Percentiles rank a stretch among this genome's conserved stretches.
Conservation (phyloP, 2,113 vertebrate genomes). For the Passer montanus region DNA sequence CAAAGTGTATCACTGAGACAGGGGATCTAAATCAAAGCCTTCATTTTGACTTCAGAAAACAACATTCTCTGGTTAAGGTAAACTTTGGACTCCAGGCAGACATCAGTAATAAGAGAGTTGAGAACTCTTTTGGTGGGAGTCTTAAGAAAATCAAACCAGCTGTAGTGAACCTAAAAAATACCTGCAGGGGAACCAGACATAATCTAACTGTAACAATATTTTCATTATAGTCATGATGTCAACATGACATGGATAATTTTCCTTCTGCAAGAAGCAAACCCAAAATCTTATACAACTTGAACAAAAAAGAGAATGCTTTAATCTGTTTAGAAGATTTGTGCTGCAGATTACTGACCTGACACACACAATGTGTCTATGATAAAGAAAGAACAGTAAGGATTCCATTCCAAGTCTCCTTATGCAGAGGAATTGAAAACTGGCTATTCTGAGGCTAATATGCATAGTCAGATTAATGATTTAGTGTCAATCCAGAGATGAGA, state of each 20-base stretch:
- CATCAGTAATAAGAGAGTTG: neutral
- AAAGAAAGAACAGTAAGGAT: neutral
- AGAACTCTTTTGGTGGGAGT: neutral
- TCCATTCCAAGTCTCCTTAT: neutral
- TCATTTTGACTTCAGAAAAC: neutral
- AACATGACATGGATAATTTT: neutral
- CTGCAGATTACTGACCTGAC: neutral
- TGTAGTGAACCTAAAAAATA: neutral
- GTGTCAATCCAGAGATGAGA: neutral
- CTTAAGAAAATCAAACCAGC: neutral
- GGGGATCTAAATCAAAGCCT: neutral
- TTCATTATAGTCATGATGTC: neutral
- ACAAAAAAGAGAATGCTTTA: neutral
- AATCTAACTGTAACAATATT: neutral
- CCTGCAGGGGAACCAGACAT: fast-evolving
- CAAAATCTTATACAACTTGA: neutral
- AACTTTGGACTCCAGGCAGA: neutral
- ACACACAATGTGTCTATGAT: neutral
- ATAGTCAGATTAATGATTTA: neutral
- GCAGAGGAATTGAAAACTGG: neutral
- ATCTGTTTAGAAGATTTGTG: neutral
- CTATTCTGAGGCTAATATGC: neutral
- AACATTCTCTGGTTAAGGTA: neutral
- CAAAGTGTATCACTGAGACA: neutral
- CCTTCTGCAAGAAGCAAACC: neutral